Evolutionary conservation across 2,797 vertebrate genomes (phyloP), one percentile per base, ranked within the genome.

Genomic region (Erpetoichthys calabaricus): DNA sequence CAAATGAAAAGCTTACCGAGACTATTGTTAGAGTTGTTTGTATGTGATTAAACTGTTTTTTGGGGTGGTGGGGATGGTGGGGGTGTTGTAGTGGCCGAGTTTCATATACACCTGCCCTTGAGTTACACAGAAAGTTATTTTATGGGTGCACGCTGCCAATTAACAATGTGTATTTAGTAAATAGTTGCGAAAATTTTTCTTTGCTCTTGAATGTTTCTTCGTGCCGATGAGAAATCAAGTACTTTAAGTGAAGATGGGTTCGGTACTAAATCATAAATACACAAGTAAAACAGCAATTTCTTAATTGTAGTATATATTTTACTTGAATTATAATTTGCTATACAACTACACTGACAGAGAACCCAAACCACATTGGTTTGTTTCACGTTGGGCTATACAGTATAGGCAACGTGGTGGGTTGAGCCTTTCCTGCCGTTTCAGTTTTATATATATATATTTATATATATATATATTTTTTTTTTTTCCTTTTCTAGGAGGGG

Each of bases 401-500:
- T n/a, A n/a, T n/a, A n/a, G n/a, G n/a, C n/a, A n/a, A n/a, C n/a
- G n/a, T n/a, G n/a, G n/a, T n/a, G n/a, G n/a, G n/a, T n/a, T n/a
- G 57, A 56, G 7, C 52, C 45, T 47, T 42, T 56, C 51, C 64
- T 5, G 68, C 57, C 55, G 55, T 45, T 25, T n/a, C 44, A 44
- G 47, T 44, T 45, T 54, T 44, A 53, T 56, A 60, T 67, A 54
- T 62, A 65, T 54, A 59, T 69, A 59, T 62, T 57, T n/a, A n/a
- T n/a, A n/a, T n/a, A n/a, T n/a, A n/a, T n/a, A n/a, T n/a, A n/a
- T n/a, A n/a, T n/a, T n/a, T 55, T 71, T 75, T 67, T 59, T 47
- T 51, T 62, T 63, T 58, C 53, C 59, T 60, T 47, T 77, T 78
- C 64, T 82, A 98, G 95, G 91, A 88, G 91, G 92, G 89, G 87